Conservation (phyloP, 2,113 vertebrate genomes). For the Peromyscus californicus region DNA sequence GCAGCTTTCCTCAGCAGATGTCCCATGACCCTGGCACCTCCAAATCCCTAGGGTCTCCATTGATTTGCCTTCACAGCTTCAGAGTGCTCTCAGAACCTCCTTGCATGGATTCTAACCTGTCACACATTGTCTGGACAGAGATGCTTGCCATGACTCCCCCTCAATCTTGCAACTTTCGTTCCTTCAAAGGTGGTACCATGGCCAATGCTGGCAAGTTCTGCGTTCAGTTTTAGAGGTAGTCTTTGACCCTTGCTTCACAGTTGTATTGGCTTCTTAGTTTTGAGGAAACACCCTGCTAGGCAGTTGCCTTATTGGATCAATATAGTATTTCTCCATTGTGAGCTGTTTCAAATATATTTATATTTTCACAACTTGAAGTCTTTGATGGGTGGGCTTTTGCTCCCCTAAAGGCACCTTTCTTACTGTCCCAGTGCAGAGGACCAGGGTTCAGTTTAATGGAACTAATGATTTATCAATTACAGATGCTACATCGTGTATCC, state of each 20-base stretch:
- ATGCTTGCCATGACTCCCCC: not conserved
- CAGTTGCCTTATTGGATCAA: not conserved
- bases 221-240: not conserved
- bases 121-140: not conserved
- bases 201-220: not conserved
- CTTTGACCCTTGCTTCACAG: not conserved
- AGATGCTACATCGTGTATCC: not conserved
- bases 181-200: too few relatives aligned
- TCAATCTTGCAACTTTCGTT: not conserved
- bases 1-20: not conserved
- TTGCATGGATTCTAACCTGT: not conserved
- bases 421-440: not conserved
- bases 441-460: not conserved
- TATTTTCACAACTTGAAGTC: not conserved
- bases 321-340: not conserved
- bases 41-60: not conserved
- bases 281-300: not conserved
- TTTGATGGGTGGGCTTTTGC: not conserved
- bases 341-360: not conserved
- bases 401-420: not conserved
- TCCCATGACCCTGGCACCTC: not conserved
- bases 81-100: not conserved
- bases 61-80: not conserved
- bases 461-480: not conserved
- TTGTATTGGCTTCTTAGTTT: not conserved